Evolutionary conservation across 2,888 invertebrate species (phyloP), one percentile per base, ranked within the genome.

Genomic region (Anthophora plumipes): DNA sequence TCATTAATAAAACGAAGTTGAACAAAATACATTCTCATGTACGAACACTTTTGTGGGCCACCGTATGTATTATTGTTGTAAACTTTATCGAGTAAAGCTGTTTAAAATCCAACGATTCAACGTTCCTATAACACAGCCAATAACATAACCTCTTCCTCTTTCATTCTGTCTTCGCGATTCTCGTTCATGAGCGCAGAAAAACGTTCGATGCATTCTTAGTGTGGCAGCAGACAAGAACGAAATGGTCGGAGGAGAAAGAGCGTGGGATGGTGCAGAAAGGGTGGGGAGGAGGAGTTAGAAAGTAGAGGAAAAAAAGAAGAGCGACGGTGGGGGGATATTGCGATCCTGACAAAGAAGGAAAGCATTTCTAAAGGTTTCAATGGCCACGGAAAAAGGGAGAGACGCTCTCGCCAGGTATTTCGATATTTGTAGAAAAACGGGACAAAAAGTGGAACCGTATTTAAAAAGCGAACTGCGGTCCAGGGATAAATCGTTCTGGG

Each of bases 371-470:
- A 59, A 72, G 63, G 41, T 71, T 76, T 55, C 61, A 70, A 63
- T 76, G 52, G 61, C 9, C 60, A 31, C 6, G 70, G 37, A 61
- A 75, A 46, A 46, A 70, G 39, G 20, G 20, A 9, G 39, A 9
- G 54, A 54, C 52, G 60, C 60, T 63, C 70, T 66, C 25, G 43
- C 14, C 17, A 41, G 50, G 41, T 50, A 66, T 73, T 73, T 73
- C 73, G 66, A 67, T 73, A 73, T 73, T 67, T 50, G 66, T 41
- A 59, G 59, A 74, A 68, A 31, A 68, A 60, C 68, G 59, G n/a
- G 59, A 60, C 52, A 31, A 73, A 67, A 73, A 57, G 22, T 37
- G 43, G 61, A 66, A 64, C 41, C 71, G 72, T 72, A 72, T 55
- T 64, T 48, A 46, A 73, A 66, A 63, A 63, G 31, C 14, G 63